Evolutionary conservation across 1,140 invertebrate species (phyloP).

Genomic region (Kradibia gibbosae): DNA sequence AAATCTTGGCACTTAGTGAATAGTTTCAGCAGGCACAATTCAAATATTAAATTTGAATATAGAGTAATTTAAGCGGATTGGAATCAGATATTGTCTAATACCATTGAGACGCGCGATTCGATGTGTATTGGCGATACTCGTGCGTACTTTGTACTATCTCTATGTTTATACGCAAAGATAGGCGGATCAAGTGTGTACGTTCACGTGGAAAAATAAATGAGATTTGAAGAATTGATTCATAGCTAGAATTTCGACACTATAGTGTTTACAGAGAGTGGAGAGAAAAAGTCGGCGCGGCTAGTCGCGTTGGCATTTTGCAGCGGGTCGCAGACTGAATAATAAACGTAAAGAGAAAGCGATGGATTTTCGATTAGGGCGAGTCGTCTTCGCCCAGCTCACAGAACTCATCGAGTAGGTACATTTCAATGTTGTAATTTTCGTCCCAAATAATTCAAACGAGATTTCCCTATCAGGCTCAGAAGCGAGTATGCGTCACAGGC

Average conservation of each 20-base stretch:
- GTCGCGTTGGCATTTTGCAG: too few relatives aligned
- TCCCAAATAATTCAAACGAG: neutral
- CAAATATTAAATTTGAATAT: neutral
- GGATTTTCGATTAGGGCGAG: too few relatives aligned
- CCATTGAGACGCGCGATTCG: neutral
- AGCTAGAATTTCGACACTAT: neutral
- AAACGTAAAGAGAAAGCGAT: too few relatives aligned
- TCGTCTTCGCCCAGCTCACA: too few relatives aligned
- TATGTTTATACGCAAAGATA: conserved; percentile 15
- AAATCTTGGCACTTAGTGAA: neutral
- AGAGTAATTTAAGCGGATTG: too few relatives aligned
- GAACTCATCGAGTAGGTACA: too few relatives aligned
- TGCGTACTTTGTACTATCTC: conserved; percentile 28
- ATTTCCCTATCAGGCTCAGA: conserved; percentile 5
- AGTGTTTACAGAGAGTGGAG: too few relatives aligned
- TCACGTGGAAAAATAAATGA: neutral
- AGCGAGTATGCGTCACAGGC: neutral
- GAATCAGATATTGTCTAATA: too few relatives aligned
- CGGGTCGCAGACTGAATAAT: too few relatives aligned
- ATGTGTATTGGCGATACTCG: neutral
- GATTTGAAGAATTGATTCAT: conserved; percentile 24
- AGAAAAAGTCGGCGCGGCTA: too few relatives aligned
- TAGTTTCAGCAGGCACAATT: neutral
- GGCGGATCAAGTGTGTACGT: conserved; percentile 1
- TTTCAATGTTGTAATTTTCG: neutral